phyloP scores from a whole-genome alignment of 2,113 vertebrate genomes.

The Sebastes schlegelii region DNA sequence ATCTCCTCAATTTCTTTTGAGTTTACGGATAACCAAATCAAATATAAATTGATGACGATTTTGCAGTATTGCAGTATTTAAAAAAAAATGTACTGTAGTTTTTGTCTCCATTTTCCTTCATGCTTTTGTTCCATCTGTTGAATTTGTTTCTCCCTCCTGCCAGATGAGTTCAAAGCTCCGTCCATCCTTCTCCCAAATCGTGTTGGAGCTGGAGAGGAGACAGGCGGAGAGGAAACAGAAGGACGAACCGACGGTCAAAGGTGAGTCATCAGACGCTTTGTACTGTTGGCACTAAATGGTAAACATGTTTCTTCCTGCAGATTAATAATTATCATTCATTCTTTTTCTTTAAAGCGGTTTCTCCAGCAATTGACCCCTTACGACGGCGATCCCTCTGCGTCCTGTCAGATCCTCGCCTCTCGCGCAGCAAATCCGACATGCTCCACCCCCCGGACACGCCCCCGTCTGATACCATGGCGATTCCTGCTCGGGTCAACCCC shows the following conservation, averaged over 20 bases:
- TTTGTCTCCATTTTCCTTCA: neutral
- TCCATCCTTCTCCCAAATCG: slow-evolving; percentile 90
- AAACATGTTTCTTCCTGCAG: rapidly evolving
- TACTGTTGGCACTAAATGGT: rapidly evolving
- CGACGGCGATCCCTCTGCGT: slow-evolving; percentile 75
- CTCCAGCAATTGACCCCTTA: slow-evolving; percentile 22
- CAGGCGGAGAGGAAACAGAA: slow-evolving; percentile 66
- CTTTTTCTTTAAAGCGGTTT: slow-evolving; percentile 21
- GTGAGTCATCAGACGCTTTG: slow-evolving; percentile 41
- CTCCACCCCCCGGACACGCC: slow-evolving; percentile 81
- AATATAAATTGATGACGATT: neutral
- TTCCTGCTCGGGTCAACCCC: slow-evolving; percentile 88
- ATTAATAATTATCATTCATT: neutral
- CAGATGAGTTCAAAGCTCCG: slow-evolving; percentile 80
- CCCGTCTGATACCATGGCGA: slow-evolving; percentile 66
- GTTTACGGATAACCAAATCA: neutral
- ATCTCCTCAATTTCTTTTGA: neutral
- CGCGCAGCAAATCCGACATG: slow-evolving; percentile 91
- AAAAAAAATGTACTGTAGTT: neutral
- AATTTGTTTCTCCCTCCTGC: neutral
- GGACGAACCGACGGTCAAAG: slow-evolving; percentile 53
- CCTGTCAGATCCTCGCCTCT: slow-evolving; percentile 85
- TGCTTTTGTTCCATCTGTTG: neutral
- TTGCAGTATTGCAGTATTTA: neutral
- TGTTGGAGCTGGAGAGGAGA: slow-evolving; percentile 85